A percentile compares a stretch with the other conserved stretches of the same genome.
phyloP scores from a whole-genome alignment of 2,888 invertebrate genomes.

The Protodeltote pygarga region DNA sequence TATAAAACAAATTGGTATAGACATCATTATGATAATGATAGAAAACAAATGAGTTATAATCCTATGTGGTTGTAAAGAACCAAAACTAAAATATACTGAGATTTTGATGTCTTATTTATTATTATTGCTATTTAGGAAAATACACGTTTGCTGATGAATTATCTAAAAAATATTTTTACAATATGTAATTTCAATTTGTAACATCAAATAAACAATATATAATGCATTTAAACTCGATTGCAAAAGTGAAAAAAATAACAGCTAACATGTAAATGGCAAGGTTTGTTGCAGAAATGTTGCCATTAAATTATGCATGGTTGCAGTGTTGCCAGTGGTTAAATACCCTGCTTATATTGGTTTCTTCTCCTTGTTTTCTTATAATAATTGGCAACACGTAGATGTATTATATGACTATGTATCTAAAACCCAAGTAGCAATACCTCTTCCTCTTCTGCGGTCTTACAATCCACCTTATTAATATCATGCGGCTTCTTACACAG shows the following conservation, averaged over 20 bases:
- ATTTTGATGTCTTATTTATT: too few relatives aligned
- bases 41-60: too few relatives aligned
- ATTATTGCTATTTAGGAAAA: too few relatives aligned
- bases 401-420: conserved; percentile 8
- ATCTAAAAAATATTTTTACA: too few relatives aligned
- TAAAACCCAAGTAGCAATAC: conserved; percentile 19
- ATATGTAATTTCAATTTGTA: conserved; percentile 3
- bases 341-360: conserved; percentile 15
- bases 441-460: conserved; percentile 9
- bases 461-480: conserved; percentile 34
- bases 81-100: too few relatives aligned
- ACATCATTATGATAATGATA: neutral
- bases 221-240: neutral
- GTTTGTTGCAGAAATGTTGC: conserved; percentile 1
- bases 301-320: conserved; percentile 2
- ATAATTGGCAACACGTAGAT: conserved; percentile 28
- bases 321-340: conserved; percentile 14
- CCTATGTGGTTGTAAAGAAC: too few relatives aligned
- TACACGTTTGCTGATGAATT: too few relatives aligned
- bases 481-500: conserved; percentile 25
- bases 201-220: neutral
- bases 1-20: neutral
- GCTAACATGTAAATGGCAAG: conserved; percentile 1
- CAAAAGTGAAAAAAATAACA: neutral
- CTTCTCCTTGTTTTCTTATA: conserved; percentile 9